These are phyloP conservation scores for Lepidotrigona ventralis DNA, from an alignment of 1,140 invertebrate species.

Conservation along the genomic window DNA sequence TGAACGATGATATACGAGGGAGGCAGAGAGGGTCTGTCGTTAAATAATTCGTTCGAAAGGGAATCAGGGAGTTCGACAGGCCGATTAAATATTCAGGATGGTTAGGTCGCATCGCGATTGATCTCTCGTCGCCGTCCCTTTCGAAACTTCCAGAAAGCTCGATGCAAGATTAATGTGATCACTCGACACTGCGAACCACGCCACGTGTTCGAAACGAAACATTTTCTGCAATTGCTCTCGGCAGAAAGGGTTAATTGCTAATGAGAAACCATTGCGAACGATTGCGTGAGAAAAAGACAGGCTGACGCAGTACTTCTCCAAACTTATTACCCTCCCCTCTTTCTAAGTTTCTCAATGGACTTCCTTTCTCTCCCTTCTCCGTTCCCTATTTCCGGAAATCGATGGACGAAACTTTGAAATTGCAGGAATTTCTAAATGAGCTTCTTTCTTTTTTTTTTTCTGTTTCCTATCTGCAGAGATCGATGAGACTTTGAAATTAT, in stretches of 20 bases:
- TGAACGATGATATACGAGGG: neutral
- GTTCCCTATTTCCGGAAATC: neutral
- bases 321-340: neutral
- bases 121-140: conserved; percentile 21
- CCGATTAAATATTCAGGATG: conserved; percentile 37
- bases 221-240: neutral
- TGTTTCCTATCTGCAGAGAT: too few species aligned
- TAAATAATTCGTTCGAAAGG: conserved; percentile 45
- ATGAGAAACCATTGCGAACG: neutral
- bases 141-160: conserved; percentile 40
- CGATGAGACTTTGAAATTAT: too few species aligned
- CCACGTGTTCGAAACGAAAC: conserved; percentile 36
- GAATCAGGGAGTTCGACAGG: conserved; percentile 6
- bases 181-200: conserved; percentile 19
- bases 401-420: neutral
- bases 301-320: conserved; percentile 4
- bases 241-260: conserved; percentile 34
- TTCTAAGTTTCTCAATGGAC: neutral
- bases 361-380: neutral
- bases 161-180: conserved; percentile 41
- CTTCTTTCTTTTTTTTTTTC: too few species aligned
- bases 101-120: neutral
- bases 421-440: too few species aligned
- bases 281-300: conserved; percentile 43
- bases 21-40: neutral